Conservation (phyloP, 2,113 vertebrate genomes). For the Brachyhypopomus occidentalis region DNA sequence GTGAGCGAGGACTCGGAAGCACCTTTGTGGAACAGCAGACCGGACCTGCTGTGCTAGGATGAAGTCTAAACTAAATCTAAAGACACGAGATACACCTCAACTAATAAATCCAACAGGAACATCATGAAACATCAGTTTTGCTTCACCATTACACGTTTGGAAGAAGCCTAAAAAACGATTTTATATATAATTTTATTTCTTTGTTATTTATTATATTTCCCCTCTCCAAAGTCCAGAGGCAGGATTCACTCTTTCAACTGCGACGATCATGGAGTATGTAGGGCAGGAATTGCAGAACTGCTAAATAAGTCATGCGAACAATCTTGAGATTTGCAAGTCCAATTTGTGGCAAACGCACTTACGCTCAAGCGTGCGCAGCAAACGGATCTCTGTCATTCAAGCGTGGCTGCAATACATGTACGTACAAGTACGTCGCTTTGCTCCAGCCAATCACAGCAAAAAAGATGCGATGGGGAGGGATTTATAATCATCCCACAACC, state of each 20-base stretch:
- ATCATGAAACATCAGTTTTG: constrained; percentile 21
- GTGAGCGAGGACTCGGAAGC: background rate
- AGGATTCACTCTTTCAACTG: background rate
- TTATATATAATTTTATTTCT: too few relatives aligned
- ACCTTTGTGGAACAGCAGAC: background rate
- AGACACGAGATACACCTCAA: background rate
- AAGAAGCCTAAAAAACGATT: background rate
- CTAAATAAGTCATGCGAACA: background rate
- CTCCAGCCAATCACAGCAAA: too few relatives aligned
- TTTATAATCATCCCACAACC: background rate
- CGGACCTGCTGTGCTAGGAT: constrained; percentile 5
- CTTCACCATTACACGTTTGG: constrained; percentile 17
- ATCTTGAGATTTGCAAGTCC: background rate
- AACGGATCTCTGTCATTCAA: too few relatives aligned
- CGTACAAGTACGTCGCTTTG: too few relatives aligned
- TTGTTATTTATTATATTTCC: background rate
- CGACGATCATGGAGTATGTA: background rate
- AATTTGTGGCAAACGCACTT: background rate
- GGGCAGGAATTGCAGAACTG: background rate
- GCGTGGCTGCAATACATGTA: too few relatives aligned
- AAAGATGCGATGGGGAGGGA: background rate
- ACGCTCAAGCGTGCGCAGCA: too few relatives aligned
- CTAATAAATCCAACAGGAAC: constrained; percentile 33
- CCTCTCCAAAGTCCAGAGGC: background rate
- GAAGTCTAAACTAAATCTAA: constrained; percentile 14